Base-by-base conservation (phyloP, 2,113 vertebrate genomes). In the Tupaia tana region DNA sequence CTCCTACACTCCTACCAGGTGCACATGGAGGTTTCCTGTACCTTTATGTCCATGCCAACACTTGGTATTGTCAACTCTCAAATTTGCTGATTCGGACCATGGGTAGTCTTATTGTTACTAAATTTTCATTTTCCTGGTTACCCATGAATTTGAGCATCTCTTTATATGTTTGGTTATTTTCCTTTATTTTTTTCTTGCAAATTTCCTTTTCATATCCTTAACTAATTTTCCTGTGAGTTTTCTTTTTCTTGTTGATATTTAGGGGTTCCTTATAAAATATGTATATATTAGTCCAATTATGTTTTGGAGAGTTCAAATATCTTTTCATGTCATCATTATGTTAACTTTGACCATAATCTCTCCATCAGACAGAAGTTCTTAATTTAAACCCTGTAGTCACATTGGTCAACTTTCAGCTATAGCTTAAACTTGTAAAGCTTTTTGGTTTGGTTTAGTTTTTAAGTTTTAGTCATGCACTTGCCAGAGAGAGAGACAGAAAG, bases 101-200 rank as follows among this genome's bases (percentile, higher is more conserved):
- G 18, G 34, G 56, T 63, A 56, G 22, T 67, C 25, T 85, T 52
- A 67, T 18, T 63, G 34, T 43, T 64, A 27, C 58, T 88, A 91
- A 88, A 94, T 80, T 93, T 90, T 24, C 3, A 29, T 71, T 90
- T 93, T 66, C 69, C 64, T 88, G 56, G 27, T 54, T 80, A 18
- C 13, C 25, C 69, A 25, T 91, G 27, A 66, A 59, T 89, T 82
- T 89, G 73, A 92, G 11, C 43, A 14, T 81, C 56, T 95, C 80
- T 85, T 94, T 9, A 19, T 34, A 77, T 90, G 70, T 43, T 31
- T 52, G 0, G 13, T 56, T 4, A 0, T 6, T 54, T 89, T 43
- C 3, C 43, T 29, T 18, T n/a, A n/a, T 83, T 75, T 77, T 54
- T 61, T 75, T 25, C 34, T 31, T 58, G 9, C 69, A 25, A 54